A percentile compares a stretch with the other conserved stretches of the same genome.
phyloP scores from a whole-genome alignment of 1,140 invertebrate species.

The Ceratitis capitata region DNA sequence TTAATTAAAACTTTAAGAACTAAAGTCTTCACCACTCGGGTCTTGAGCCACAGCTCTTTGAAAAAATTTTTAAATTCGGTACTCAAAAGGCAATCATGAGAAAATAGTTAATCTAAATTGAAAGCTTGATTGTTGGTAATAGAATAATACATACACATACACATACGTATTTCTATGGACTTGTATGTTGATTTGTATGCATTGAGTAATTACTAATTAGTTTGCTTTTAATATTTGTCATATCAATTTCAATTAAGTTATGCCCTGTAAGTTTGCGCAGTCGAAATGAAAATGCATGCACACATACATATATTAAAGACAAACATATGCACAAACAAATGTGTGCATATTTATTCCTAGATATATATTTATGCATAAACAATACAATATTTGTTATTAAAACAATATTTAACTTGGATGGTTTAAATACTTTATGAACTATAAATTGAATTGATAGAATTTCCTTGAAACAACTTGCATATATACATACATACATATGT shows the following conservation, averaged over 20 bases:
- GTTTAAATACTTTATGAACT: background rate
- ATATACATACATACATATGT: no score
- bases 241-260: background rate
- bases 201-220: background rate
- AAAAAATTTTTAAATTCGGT: no score
- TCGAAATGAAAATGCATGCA: background rate
- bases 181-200: background rate
- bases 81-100: no score
- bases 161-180: background rate
- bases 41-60: no score
- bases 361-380: background rate
- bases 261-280: background rate
- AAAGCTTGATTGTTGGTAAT: no score
- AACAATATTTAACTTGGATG: background rate
- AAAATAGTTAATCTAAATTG: no score
- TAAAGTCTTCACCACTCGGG: no score
- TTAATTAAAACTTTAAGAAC: no score
- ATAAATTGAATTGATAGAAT: background rate
- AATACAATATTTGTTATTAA: background rate
- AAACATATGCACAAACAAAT: background rate
- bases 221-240: background rate
- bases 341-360: no score
- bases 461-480: no score
- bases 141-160: background rate
- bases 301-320: background rate